phyloP scores from a whole-genome alignment of 2,888 invertebrate genomes.

The Masnerella sp. region DNA sequence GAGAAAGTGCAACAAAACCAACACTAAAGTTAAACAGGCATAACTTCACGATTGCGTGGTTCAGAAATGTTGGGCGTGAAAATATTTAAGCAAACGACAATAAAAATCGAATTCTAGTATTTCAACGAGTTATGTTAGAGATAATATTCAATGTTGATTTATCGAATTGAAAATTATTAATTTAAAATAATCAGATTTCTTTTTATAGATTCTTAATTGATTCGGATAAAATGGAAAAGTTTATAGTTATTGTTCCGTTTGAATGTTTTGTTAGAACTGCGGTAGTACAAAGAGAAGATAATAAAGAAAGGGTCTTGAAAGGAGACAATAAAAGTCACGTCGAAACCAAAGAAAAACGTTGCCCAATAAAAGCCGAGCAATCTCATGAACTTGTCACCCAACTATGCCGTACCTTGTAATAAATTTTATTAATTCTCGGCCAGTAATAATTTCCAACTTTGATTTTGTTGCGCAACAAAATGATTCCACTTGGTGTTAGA shows the following conservation, averaged over 20 bases:
- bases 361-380: slow-evolving; percentile 23
- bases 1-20: neutral
- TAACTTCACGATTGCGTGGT: neutral
- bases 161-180: too few species aligned
- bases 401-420: slow-evolving; percentile 84
- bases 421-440: slow-evolving; percentile 97
- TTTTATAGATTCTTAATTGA: too few species aligned
- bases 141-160: too few species aligned
- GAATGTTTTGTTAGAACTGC: too few species aligned
- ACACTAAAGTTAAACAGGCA: slow-evolving; percentile 1
- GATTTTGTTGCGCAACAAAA: slow-evolving; percentile 95
- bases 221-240: too few species aligned
- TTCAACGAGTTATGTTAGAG: too few species aligned
- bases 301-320: neutral
- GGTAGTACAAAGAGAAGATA: slow-evolving; percentile 7
- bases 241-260: too few species aligned
- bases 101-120: too few species aligned
- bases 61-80: slow-evolving; percentile 1
- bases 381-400: slow-evolving; percentile 45
- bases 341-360: slow-evolving; percentile 27
- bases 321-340: slow-evolving; percentile 24
- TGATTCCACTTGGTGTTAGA: slow-evolving; percentile 96
- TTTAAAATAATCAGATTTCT: too few species aligned
- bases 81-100: too few species aligned
- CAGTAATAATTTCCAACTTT: slow-evolving; percentile 99